Base-by-base conservation (phyloP, 1,140 invertebrate species). In the Trichogramma pretiosum region DNA sequence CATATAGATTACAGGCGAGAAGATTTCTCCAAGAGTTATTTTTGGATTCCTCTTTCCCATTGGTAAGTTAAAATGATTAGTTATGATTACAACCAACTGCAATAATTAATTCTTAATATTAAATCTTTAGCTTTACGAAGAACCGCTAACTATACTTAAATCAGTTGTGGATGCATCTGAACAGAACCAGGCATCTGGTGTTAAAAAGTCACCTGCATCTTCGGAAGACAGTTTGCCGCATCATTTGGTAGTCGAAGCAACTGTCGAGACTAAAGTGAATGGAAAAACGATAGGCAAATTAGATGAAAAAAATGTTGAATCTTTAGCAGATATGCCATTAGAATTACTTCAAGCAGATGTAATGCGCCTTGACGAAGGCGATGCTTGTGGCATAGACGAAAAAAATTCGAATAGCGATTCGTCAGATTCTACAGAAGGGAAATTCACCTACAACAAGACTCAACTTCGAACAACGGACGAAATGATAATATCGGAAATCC, bases 11-110 rank as follows among this genome's bases (percentile, higher is more conserved):
- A 51, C 77, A 77, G 43, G 82, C 90, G 3, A 74, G 93, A 17
- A 78, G 91, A 53, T 93, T 97, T 67, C 71, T 97, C 14, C 93
- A 98, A 66, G 93, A 98, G 70, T 72, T 98, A 5, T 98, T 98
- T 70, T 76, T 93, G 24, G 93, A 97, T 63, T 71, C 89, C 17
- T 77, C 78, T 57, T 92, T 91, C 60, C 81, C 84, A 16, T 70
- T 67, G 45, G 66, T 70, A 59, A 65, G 56, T 58, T 23, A 17
- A 28, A 28, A 7, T 5, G 24, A 28, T 28, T 28, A 28, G 11
- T 11, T 28, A 28, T 7, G 11, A 7, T 5, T 34, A 45, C 14
- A 11, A 11, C 39, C 32, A 5, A 40, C 22, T 4, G 4, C 5
- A 34, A 23, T 26, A 16, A 40, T 21, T 13, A 16, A 26, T 14